Conservation (phyloP, 92 coral and sea anemone species). For the Blastomussa wellsi region DNA sequence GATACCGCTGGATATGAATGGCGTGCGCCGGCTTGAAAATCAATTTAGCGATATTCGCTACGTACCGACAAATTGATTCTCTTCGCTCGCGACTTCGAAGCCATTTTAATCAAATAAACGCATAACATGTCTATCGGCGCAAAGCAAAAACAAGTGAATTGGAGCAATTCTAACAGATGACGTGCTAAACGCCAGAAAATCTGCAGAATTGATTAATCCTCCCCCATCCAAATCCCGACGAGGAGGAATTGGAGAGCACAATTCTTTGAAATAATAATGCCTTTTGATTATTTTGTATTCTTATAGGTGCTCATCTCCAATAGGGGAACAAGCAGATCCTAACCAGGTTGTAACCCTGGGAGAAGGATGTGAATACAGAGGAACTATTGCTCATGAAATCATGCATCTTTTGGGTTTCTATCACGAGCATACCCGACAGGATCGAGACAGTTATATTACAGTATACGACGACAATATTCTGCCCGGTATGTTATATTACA, state of each 20-base stretch:
- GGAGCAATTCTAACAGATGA: too few species aligned
- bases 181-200: too few species aligned
- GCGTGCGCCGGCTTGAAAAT: too few species aligned
- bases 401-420: constrained; percentile 32
- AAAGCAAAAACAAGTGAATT: too few species aligned
- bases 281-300: background rate
- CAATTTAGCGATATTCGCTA: too few species aligned
- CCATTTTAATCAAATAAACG: too few species aligned
- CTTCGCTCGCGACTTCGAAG: too few species aligned
- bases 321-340: background rate
- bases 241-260: background rate
- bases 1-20: too few species aligned
- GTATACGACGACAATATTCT: background rate
- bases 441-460: constrained; percentile 15
- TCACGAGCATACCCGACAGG: constrained; percentile 23
- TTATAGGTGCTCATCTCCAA: constrained; percentile 14
- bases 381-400: constrained; percentile 14
- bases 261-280: background rate
- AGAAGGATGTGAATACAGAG: constrained; percentile 1
- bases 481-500: background rate
- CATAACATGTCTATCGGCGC: too few species aligned
- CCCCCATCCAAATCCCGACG: too few species aligned
- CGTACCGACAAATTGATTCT: too few species aligned
- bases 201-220: too few species aligned
- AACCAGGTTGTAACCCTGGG: background rate